A percentile compares a stretch with the other conserved stretches of the same genome.
These are phyloP conservation scores for Bellardia pandia DNA, from an alignment of 2,888 invertebrate species.

Conservation along the genomic window DNA sequence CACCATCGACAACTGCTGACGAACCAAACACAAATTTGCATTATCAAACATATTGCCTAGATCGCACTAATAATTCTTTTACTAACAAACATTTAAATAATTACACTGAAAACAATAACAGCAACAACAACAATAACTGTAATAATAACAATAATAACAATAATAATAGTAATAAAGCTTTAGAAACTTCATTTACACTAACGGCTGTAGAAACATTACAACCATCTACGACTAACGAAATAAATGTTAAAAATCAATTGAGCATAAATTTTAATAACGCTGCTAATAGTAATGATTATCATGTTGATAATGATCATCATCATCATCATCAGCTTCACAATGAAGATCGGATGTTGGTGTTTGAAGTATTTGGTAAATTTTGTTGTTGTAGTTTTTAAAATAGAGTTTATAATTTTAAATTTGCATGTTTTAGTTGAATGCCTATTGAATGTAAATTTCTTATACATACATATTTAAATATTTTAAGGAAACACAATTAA, in stretches of 20 bases:
- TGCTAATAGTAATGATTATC: conserved; percentile 6
- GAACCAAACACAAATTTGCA: conserved; percentile 55
- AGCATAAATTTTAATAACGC: conserved; percentile 32
- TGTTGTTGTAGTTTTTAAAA: not conserved
- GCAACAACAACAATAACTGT: conserved; percentile 12
- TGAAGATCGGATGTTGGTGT: conserved; percentile 36
- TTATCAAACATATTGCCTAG: conserved; percentile 49
- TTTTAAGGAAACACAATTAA: not conserved
- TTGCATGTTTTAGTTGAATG: not conserved
- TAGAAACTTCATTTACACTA: conserved; percentile 40
- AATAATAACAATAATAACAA: conserved; percentile 15
- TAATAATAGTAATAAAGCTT: conserved; percentile 40
- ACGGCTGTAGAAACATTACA: conserved; percentile 24
- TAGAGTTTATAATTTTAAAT: not conserved
- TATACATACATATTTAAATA: too few relatives aligned
- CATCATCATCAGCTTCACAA: not conserved
- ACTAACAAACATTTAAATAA: conserved; percentile 58
- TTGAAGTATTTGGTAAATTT: conserved; percentile 36
- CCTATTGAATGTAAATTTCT: too few relatives aligned
- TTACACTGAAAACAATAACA: conserved; percentile 7
- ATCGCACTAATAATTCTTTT: conserved; percentile 61
- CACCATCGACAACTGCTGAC: conserved; percentile 26
- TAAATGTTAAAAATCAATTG: conserved; percentile 58
- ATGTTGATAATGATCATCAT: conserved; percentile 24
- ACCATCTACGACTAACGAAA: not conserved